phyloP scores from a whole-genome alignment of 2,113 vertebrate genomes.

The Salvelinus sp. region DNA sequence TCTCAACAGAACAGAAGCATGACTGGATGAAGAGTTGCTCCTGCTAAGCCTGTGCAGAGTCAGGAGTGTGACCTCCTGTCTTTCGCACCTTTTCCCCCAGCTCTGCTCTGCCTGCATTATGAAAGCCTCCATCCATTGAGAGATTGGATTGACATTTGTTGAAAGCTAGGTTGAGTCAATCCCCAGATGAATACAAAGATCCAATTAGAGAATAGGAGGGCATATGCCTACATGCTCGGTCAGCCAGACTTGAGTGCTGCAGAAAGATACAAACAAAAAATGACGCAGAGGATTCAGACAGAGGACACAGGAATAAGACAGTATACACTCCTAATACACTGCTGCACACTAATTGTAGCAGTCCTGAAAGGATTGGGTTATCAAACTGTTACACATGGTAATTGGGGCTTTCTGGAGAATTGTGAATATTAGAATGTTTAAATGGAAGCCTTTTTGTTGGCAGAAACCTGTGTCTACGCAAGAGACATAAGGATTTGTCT shows the following conservation, averaged over 20 bases:
- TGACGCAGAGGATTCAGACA: slow-evolving; percentile 28
- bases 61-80: not conserved
- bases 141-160: slow-evolving; percentile 59
- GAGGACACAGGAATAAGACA: not conserved
- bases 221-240: slow-evolving; percentile 53
- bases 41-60: not conserved
- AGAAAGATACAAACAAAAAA: slow-evolving; percentile 35
- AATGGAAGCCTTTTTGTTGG: too few species aligned
- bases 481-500: too few species aligned
- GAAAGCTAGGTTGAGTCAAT: slow-evolving; percentile 59
- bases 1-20: too few species aligned
- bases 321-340: not conserved
- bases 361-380: too few species aligned
- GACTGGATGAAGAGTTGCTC: not conserved
- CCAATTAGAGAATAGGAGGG: slow-evolving; percentile 66
- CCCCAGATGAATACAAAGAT: slow-evolving; percentile 65
- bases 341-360: not conserved
- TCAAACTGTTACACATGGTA: too few species aligned
- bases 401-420: too few species aligned
- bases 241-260: slow-evolving; percentile 30
- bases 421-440: too few species aligned
- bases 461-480: too few species aligned
- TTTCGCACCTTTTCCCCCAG: not conserved
- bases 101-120: not conserved
- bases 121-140: slow-evolving; percentile 42